Percentiles rank a stretch among this genome's conserved stretches.
These are phyloP conservation scores for Psettodes erumei DNA, from an alignment of 2,113 vertebrate species.

Conservation along the genomic window DNA sequence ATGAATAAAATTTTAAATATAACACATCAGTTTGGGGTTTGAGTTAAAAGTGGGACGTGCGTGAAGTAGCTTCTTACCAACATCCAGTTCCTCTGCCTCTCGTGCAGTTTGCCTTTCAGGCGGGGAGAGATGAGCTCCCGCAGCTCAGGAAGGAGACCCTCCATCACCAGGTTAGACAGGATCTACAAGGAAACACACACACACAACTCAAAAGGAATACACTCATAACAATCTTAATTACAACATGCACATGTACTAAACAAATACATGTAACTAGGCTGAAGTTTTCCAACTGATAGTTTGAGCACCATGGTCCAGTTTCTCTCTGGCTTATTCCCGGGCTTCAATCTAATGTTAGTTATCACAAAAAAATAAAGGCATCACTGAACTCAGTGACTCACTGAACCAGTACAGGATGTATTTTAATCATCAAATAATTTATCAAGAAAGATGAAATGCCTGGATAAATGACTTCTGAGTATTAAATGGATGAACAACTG, in stretches of 20 bases:
- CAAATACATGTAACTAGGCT: neutral
- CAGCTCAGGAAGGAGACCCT: slow-evolving; percentile 89
- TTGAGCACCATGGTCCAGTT: neutral
- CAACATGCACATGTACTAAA: neutral
- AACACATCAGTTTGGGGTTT: too few relatives aligned
- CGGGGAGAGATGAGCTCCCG: slow-evolving; percentile 86
- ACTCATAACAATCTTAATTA: neutral
- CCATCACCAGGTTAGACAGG: slow-evolving; percentile 96
- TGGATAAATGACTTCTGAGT: neutral
- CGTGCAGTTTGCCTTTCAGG: slow-evolving; percentile 91
- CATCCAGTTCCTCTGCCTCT: slow-evolving; percentile 91
- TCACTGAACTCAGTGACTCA: too few relatives aligned
- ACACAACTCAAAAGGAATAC: neutral
- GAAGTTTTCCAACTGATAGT: neutral
- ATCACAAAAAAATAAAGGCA: too few relatives aligned
- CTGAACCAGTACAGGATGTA: too few relatives aligned
- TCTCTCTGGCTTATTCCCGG: neutral
- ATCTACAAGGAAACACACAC: slow-evolving; percentile 78
- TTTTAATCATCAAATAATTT: neutral
- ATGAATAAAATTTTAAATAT: too few relatives aligned
- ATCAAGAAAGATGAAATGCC: neutral
- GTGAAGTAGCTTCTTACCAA: slow-evolving; percentile 81
- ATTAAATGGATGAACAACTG: too few relatives aligned
- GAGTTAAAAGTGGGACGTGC: neutral
- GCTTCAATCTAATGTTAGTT: neutral